These are phyloP conservation scores for Dascillus cervinus DNA, from an alignment of 2,888 invertebrate species.

Conservation along the genomic window DNA sequence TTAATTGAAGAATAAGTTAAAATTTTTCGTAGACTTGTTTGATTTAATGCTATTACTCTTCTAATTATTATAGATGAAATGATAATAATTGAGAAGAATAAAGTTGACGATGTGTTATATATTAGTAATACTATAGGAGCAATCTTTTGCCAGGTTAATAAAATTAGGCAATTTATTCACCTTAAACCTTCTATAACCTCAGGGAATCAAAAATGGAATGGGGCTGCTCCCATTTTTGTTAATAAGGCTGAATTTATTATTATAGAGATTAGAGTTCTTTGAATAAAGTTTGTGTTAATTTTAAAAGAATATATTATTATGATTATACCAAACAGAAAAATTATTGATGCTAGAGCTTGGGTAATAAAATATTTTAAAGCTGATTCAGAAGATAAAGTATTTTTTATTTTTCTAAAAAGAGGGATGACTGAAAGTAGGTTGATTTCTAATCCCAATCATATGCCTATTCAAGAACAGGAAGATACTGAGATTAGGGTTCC, in stretches of 20 bases:
- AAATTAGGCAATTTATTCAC: constrained; percentile 49
- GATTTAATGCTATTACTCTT: constrained; percentile 44
- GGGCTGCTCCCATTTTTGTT: constrained; percentile 51
- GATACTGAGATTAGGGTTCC: constrained; percentile 47
- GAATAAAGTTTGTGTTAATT: constrained; percentile 26
- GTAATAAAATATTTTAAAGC: constrained; percentile 54
- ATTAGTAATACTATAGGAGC: constrained; percentile 50
- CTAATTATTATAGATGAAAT: constrained; percentile 45
- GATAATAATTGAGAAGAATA: constrained; percentile 42
- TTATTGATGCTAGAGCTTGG: constrained; percentile 51
- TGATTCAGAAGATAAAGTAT: constrained; percentile 47
- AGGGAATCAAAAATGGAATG: constrained; percentile 55
- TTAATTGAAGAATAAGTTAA: constrained; percentile 57
- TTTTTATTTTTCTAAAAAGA: constrained; percentile 46
- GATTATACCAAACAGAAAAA: constrained; percentile 46
- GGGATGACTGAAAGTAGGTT: constrained; percentile 56
- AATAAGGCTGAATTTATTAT: constrained; percentile 36
- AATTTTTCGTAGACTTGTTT: constrained; percentile 45
- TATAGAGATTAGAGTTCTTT: no score
- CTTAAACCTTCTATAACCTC: constrained; percentile 51
- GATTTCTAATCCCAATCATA: constrained; percentile 58
- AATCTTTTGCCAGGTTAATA: constrained; percentile 60
- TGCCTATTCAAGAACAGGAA: constrained; percentile 41
- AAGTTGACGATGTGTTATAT: constrained; percentile 31
- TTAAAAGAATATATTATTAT: no score